Evolutionary conservation across 2,888 invertebrate genomes (phyloP).

Genomic region (Dione juno): DNA sequence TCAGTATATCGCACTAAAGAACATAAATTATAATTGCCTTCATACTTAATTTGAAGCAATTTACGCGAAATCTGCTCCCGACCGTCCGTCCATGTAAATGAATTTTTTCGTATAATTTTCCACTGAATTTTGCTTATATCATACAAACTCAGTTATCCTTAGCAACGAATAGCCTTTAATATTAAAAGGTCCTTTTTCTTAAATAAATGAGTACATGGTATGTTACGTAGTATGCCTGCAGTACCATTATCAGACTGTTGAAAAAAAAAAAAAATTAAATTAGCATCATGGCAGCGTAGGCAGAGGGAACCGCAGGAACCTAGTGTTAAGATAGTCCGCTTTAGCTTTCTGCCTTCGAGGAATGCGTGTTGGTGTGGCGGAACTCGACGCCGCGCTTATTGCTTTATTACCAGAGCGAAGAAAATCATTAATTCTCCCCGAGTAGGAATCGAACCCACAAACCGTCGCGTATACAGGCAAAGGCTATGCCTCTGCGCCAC

Average conservation of each 20-base stretch:
- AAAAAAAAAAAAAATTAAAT: too few relatives aligned
- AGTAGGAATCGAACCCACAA: not conserved
- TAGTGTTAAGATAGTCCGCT: not conserved
- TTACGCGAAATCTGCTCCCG: not conserved
- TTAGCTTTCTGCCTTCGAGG: not conserved
- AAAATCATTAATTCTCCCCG: too few relatives aligned
- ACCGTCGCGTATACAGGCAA: too few relatives aligned
- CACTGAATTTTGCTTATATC: constrained; percentile 14
- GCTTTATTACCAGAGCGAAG: too few relatives aligned
- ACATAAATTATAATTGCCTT: not conserved
- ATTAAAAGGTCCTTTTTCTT: not conserved
- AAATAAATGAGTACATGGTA: not conserved
- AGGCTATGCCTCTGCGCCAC: not conserved
- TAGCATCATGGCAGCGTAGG: too few relatives aligned
- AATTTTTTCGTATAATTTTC: not conserved
- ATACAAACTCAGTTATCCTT: constrained; percentile 5
- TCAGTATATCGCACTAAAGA: not conserved
- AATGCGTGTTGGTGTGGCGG: too few relatives aligned
- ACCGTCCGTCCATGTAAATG: not conserved
- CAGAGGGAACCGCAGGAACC: too few relatives aligned
- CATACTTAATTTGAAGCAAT: not conserved
- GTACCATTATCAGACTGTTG: not conserved
- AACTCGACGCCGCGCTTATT: not conserved
- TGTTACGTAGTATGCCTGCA: not conserved
- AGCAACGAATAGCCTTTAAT: not conserved